A percentile compares a stretch with the other conserved stretches of the same genome.
phyloP scores from a whole-genome alignment of 2,113 vertebrate genomes.

The Grammomys surdaster region DNA sequence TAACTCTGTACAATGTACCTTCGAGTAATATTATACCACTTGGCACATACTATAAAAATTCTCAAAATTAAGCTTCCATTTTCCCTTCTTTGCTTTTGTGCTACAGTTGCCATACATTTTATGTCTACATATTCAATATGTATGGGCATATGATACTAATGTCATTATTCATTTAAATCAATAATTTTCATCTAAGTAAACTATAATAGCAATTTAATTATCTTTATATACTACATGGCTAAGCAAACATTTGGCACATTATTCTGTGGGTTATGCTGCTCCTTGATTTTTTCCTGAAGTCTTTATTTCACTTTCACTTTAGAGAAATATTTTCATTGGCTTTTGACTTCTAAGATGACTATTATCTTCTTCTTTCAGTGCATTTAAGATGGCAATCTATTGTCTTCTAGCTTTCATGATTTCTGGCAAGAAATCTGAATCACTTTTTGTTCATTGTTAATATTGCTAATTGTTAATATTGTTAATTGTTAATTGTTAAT shows the following conservation, averaged over 20 bases:
- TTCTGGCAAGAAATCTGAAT: slow-evolving; percentile 20
- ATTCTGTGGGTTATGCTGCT: background rate
- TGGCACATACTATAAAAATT: background rate
- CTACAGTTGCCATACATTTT: background rate
- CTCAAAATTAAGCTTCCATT: background rate
- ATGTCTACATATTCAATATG: background rate
- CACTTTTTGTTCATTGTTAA: background rate
- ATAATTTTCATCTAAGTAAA: slow-evolving; percentile 7
- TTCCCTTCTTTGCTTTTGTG: background rate
- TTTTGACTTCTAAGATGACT: background rate
- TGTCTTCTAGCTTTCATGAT: background rate
- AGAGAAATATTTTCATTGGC: background rate
- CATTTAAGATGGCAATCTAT: background rate
- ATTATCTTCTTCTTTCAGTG: background rate
- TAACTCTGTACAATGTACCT: slow-evolving; percentile 8
- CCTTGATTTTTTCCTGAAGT: slow-evolving; percentile 10
- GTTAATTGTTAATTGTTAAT: too few species aligned
- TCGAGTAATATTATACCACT: background rate
- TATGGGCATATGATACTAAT: background rate
- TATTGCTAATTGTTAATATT: too few species aligned
- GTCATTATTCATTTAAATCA: background rate
- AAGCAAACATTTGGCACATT: background rate
- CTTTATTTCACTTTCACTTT: slow-evolving; percentile 10
- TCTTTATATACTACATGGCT: background rate
- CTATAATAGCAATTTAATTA: background rate